Evolutionary conservation across 2,888 invertebrate species (phyloP), one percentile per base, ranked within the genome.

Genomic region (Andricus curvator): DNA sequence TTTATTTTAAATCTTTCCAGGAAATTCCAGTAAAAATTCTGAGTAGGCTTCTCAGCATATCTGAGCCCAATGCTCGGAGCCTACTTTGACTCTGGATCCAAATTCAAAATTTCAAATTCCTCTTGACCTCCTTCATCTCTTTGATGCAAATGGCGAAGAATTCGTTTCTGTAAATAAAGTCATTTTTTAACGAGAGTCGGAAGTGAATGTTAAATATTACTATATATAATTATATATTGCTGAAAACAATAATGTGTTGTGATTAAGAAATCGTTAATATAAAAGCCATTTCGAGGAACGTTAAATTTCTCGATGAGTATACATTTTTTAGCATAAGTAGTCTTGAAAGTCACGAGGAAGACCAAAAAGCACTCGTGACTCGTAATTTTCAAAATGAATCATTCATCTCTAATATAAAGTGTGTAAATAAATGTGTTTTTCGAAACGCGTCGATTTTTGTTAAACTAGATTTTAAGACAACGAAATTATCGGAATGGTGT

Each of bases 41-140:
- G n/a, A 74, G 74, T 74, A 56, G 56, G 79, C 81, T 82, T 85
- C 56, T 64, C 79, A 82, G 77, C 78, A 84, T 80, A 79, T 79
- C 56, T 84, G 84, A 84, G 84, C 82, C 83, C 84, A 33, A 80
- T 83, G 83, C 80, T 80, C 81, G 77, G 25, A 82, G 81, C 78
- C 81, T 83, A 68, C 78, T 64, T 37, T 5, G 74, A 74, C 22
- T 81, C 60, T 67, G 41, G 76, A 6, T 66, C 5, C 70, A 74
- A 62, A 81, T 64, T 20, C 29, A 51, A 56, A 51, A 65, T 76
- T 64, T 65, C 2, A 44, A 81, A 37, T 37, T 22, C 41, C 41
- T 66, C n/a, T 15, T 48, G 60, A 60, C 37, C 11, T 44, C 6
- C 44, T 76, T 37, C 44, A 68, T 65, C 51, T 60, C 41, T 41